Evolutionary conservation across 2,888 invertebrate species (phyloP), one percentile per base, ranked within the genome.

Genomic region (Scaeva pyrastri): DNA sequence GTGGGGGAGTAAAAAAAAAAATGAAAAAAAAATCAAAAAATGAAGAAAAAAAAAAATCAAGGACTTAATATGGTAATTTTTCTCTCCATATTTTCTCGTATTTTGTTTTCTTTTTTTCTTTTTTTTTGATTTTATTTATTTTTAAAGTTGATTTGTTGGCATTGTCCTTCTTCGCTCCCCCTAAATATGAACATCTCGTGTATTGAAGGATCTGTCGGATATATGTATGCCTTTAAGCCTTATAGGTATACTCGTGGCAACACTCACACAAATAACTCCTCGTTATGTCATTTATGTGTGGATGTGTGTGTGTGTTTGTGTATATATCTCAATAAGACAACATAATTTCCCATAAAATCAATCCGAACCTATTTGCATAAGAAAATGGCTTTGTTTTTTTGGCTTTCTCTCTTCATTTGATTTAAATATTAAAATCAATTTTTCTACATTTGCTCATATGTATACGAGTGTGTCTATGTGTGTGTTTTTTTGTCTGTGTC

Each of bases 31-130:
- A n/a, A n/a, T n/a, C n/a, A n/a, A 31, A 26, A 1, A 7, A 1
- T 5, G 21, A 21, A 3, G 36, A 19, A 7, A 23, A 58, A 52
- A 23, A 43, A 81, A 77, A 66, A 82, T 86, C 86, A 86, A 86
- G 77, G 86, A 86, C 82, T 71, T 82, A 86, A 86, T 86, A 86
- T 86, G 82, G 85, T 86, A 82, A 86, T 86, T 82, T 86, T 78
- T 71, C 64, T 64, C 64, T 78, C 58, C 74, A 66, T 71, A 55
- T 75, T 66, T 74, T 78, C n/a, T n/a, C n/a, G n/a, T n/a, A n/a
- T n/a, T n/a, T n/a, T n/a, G n/a, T n/a, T n/a, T 75, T 78, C 73
- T 62, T 66, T 36, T 74, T 26, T 23, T 26, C 26, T 43, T 52
- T 52, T 7, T 23, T 23, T 7, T 23, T 5, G 10, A 8, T 43